A percentile compares a stretch with the other conserved stretches of the same genome.
phyloP scores from a whole-genome alignment of 2,113 vertebrate species.

The Cyphomyrus plagiostoma region DNA sequence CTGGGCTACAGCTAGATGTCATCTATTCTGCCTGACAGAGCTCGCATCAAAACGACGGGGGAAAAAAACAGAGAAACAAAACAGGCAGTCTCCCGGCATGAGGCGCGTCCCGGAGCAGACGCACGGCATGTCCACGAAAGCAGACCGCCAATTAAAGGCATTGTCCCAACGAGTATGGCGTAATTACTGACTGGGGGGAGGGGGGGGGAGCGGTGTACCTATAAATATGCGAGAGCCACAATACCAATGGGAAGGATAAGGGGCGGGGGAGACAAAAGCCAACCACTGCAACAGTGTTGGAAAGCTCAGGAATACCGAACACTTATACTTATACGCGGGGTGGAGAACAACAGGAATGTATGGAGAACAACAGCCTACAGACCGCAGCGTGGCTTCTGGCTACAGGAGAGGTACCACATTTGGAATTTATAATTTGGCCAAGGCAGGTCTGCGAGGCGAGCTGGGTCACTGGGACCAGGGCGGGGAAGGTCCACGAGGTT shows the following conservation, averaged over 20 bases:
- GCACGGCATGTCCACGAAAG: not conserved
- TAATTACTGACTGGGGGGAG: not conserved
- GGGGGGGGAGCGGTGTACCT: not conserved
- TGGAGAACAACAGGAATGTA: constrained; percentile 16
- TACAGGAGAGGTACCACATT: not conserved
- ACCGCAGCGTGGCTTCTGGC: not conserved
- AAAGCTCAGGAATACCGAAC: not conserved
- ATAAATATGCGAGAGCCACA: not conserved
- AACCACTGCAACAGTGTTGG: not conserved
- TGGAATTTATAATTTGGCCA: not conserved
- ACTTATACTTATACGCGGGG: constrained; percentile 8
- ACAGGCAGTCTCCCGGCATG: not conserved
- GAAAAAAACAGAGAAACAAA: not conserved
- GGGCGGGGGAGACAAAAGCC: not conserved
- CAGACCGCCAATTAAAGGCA: not conserved
- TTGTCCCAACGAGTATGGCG: not conserved
- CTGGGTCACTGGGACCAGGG: not conserved
- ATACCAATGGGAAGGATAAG: not conserved
- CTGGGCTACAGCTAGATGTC: not conserved
- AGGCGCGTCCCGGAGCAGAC: not conserved
- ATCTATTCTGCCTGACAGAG: not conserved
- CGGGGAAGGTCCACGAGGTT: not conserved
- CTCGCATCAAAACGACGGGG: not conserved
- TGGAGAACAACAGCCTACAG: not conserved
- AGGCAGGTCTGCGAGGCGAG: not conserved